Base-by-base conservation (phyloP, 1,140 invertebrate species). In the Acromyrmex heyeri region DNA sequence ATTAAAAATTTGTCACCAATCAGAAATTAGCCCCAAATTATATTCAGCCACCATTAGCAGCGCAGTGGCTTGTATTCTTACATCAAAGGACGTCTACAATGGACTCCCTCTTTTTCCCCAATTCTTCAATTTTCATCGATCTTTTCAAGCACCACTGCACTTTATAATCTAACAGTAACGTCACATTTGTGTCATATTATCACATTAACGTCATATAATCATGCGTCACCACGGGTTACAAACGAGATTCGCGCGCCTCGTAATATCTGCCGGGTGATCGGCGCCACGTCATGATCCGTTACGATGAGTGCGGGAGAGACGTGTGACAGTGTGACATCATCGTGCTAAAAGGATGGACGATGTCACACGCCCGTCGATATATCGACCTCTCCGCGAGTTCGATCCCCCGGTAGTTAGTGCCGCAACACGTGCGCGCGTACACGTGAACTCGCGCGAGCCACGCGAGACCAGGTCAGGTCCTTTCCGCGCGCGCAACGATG, bases 281-380 rank as follows among this genome's bases (percentile, higher is more conserved):
- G 76, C 82, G 44, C 70, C 53, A 50, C 91, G 91, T 93, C 91
- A 93, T 88, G 65, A 88, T 55, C 90, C 91, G 91, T 92, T 93
- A 92, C 75, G 50, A 76, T 86, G 67, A 50, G 16, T 48, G 50
- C 18, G 53, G 7, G 38, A 21, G n/a, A 57, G 16, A 57, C 21
- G 16, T 30, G 86, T 93, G 38, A 44, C 38, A 10, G 8, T 44
- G 48, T 50, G 91, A 93, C 91, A 93, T 93, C 91, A 93, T 79
- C 73, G 85, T 57, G 76, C 87, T 87, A 87, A 90, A 90, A 90
- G 67, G 59, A 73, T 44, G 55, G 64, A 82, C 83, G 88, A 87
- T 88, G 91, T 91, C 85, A 76, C 65, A 65, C 53, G 16, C 34
- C 44, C 8, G 50, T 10, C 53, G 72, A 61, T 12, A 12, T 79